These are phyloP conservation scores for Sminthurides bifidus DNA, from an alignment of 1,140 invertebrate genomes.

Conservation along the genomic window DNA sequence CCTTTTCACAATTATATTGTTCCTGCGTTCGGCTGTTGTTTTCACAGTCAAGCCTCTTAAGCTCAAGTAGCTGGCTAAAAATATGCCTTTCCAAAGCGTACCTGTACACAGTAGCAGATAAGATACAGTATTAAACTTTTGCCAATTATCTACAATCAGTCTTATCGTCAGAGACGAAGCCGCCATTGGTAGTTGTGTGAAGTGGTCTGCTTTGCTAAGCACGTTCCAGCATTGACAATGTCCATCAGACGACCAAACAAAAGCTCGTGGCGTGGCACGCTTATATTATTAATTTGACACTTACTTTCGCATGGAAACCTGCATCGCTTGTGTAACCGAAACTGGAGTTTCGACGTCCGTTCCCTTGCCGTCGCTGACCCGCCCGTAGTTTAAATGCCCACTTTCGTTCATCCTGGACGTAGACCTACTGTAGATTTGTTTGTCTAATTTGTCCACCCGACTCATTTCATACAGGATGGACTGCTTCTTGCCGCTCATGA, in stretches of 20 bases:
- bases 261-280: too few species aligned
- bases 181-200: too few species aligned
- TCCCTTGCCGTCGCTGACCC: background rate
- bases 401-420: background rate
- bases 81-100: conserved; percentile 85
- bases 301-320: conserved; percentile 40
- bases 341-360: conserved; percentile 32
- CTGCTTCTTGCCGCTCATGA: conserved; percentile 3
- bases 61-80: conserved; percentile 83
- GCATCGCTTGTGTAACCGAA: conserved; percentile 42
- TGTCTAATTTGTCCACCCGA: conserved; percentile 2
- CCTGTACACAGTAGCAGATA: conserved; percentile 37
- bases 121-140: too few species aligned
- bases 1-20: conserved; percentile 73
- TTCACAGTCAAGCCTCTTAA: conserved; percentile 81
- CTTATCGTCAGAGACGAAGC: too few species aligned
- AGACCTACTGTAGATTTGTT: conserved; percentile 4
- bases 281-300: conserved; percentile 19
- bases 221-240: too few species aligned
- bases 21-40: conserved; percentile 55
- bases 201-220: too few species aligned
- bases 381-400: background rate
- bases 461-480: conserved; percentile 7
- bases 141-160: too few species aligned
- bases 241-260: too few species aligned